These are phyloP conservation scores for Atta texana DNA, from an alignment of 1,140 invertebrate species.

Conservation along the genomic window DNA sequence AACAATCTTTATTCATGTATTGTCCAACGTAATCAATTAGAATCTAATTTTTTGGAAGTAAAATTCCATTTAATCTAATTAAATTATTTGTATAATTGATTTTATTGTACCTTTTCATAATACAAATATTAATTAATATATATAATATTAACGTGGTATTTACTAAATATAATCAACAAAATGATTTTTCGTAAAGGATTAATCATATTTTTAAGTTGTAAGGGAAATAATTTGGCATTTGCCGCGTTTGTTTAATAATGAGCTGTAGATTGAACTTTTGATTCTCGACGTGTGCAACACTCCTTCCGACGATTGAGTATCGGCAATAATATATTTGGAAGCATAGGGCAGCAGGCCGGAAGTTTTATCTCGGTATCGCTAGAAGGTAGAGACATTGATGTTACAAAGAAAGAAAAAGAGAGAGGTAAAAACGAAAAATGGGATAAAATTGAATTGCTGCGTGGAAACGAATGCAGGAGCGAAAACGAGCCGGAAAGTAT, in stretches of 20 bases:
- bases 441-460: constrained; percentile 80
- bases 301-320: neutral
- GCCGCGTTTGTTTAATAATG: constrained; percentile 10
- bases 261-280: constrained; percentile 43
- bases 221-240: constrained; percentile 6
- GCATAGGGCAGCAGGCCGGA: constrained; percentile 31
- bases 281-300: constrained; percentile 50
- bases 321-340: constrained; percentile 58
- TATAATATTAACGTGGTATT: neutral
- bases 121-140: neutral
- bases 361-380: constrained; percentile 66
- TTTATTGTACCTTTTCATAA: neutral
- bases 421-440: constrained; percentile 56
- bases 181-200: neutral
- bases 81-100: neutral
- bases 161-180: neutral
- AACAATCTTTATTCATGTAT: neutral
- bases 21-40: neutral
- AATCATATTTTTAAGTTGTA: neutral
- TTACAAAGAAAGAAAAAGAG: constrained; percentile 21
- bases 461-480: constrained; percentile 39
- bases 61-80: neutral
- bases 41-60: neutral
- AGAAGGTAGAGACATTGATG: constrained; percentile 70
- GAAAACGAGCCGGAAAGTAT: constrained; percentile 61